These are phyloP conservation scores for Meliscaeva auricollis DNA, from an alignment of 2,888 invertebrate species.

Conservation along the genomic window DNA sequence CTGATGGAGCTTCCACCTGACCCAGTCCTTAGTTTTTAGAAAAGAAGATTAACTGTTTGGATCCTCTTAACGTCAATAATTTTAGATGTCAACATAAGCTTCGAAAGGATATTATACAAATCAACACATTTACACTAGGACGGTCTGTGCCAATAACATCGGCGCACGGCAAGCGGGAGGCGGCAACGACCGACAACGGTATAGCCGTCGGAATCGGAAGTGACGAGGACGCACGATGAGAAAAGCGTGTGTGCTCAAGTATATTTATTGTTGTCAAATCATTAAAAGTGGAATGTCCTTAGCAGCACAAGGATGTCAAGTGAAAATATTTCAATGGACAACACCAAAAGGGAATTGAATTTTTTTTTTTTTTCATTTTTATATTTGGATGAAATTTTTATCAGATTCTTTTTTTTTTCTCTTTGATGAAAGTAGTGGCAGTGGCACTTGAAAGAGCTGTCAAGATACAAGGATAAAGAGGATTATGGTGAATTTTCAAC, in stretches of 20 bases:
- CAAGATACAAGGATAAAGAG: neutral
- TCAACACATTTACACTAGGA: neutral
- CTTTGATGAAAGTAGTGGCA: neutral
- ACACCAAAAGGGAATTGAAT: neutral
- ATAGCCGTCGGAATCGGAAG: neutral
- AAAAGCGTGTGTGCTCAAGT: neutral
- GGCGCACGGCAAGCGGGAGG: neutral
- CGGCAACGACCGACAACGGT: neutral
- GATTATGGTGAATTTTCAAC: neutral
- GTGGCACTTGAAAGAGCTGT: neutral
- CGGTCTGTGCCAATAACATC: neutral
- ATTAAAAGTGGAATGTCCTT: constrained; percentile 12
- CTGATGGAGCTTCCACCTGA: neutral
- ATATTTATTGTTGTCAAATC: constrained; percentile 8
- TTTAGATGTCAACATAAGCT: constrained; percentile 20
- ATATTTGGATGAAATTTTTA: neutral
- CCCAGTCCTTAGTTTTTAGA: neutral
- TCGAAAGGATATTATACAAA: neutral
- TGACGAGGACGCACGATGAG: neutral
- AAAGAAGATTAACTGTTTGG: constrained; percentile 3
- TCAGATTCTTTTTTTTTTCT: neutral
- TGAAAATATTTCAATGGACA: constrained; percentile 8
- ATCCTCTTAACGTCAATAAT: constrained; percentile 43
- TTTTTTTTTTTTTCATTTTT: neutral
- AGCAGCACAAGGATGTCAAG: constrained; percentile 14